These are phyloP conservation scores for Ypsolopha sequella DNA, from an alignment of 2,888 invertebrate species.

Conservation along the genomic window DNA sequence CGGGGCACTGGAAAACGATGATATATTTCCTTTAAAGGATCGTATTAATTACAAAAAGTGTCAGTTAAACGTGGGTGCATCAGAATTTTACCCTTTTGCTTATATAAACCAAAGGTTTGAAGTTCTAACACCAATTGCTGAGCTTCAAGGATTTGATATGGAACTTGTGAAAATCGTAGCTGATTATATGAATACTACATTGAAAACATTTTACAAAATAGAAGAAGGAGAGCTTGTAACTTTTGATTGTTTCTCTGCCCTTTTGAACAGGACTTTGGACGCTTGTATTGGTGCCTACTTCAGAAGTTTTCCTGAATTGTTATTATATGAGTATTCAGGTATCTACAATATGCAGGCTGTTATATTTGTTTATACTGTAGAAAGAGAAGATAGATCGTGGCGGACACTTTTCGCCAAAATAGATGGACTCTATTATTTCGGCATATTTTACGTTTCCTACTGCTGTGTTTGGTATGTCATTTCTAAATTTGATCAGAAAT, in stretches of 20 bases:
- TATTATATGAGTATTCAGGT: conserved; percentile 36
- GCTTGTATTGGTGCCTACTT: conserved; percentile 38
- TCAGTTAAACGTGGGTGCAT: conserved; percentile 35
- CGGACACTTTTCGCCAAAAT: conserved; percentile 28
- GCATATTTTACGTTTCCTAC: conserved; percentile 35
- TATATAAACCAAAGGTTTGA: conserved; percentile 19
- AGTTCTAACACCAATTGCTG: conserved; percentile 18
- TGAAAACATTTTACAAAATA: conserved; percentile 27
- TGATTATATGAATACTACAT: conserved; percentile 32
- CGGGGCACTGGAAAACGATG: conserved; percentile 15
- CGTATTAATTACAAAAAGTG: conserved; percentile 33
- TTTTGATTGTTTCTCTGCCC: conserved; percentile 21
- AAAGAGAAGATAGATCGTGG: conserved; percentile 36
- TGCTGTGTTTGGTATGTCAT: conserved; percentile 30
- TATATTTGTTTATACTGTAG: conserved; percentile 37
- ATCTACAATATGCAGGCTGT: conserved; percentile 33
- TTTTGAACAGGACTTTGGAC: conserved; percentile 41
- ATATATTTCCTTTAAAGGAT: conserved; percentile 27
- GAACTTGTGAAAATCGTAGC: conserved; percentile 42
- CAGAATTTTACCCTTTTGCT: conserved; percentile 32
- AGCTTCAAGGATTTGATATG: conserved; percentile 32
- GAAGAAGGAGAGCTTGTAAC: conserved; percentile 15
- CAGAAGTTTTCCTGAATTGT: conserved; percentile 34
- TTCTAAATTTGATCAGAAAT: conserved; percentile 23
- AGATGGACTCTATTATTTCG: conserved; percentile 33